These are phyloP conservation scores for Blera fallax DNA, from an alignment of 2,888 invertebrate genomes.

Conservation along the genomic window DNA sequence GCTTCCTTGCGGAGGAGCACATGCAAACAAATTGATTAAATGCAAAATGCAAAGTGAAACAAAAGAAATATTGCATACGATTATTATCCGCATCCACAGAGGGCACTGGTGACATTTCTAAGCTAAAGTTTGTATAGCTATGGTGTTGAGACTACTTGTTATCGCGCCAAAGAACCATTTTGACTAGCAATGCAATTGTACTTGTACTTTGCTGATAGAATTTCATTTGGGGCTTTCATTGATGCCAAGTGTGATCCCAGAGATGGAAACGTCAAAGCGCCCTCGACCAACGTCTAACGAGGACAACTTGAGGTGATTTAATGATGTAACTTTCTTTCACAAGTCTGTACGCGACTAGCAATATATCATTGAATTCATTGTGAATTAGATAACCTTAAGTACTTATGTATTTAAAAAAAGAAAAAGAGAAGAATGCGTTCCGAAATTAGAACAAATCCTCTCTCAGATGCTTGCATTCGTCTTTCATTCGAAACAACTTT, in stretches of 20 bases:
- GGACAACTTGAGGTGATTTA: no score
- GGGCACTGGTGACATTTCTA: background rate
- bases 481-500: no score
- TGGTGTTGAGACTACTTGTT: background rate
- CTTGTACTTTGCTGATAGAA: background rate
- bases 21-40: conserved; percentile 63
- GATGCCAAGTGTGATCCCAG: background rate
- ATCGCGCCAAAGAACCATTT: conserved; percentile 10
- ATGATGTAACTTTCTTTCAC: no score
- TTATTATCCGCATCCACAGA: conserved; percentile 46
- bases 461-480: no score
- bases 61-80: conserved; percentile 62
- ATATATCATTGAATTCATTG: no score
- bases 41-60: conserved; percentile 57
- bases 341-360: no score
- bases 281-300: no score
- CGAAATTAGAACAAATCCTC: no score
- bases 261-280: background rate
- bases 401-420: no score
- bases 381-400: no score
- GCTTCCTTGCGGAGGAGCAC: conserved; percentile 34
- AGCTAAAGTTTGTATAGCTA: background rate
- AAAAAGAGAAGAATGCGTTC: no score
- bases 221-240: background rate
- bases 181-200: background rate